These are phyloP conservation scores for Syngnathus floridae DNA, from an alignment of 2,113 vertebrate genomes.

Conservation along the genomic window DNA sequence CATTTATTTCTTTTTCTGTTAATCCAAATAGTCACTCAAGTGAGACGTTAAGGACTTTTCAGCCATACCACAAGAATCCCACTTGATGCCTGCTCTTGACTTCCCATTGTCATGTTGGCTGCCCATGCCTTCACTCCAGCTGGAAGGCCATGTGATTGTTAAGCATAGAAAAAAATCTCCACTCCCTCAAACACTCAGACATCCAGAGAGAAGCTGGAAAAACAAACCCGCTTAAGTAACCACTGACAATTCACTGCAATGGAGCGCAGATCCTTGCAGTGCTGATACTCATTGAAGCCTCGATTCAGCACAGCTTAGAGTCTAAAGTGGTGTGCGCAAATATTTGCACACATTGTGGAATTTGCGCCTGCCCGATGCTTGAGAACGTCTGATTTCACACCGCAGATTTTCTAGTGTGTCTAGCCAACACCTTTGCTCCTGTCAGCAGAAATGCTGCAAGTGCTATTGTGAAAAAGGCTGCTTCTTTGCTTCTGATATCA, in stretches of 20 bases:
- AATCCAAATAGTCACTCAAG: slow-evolving; percentile 19
- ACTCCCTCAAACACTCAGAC: slow-evolving; percentile 23
- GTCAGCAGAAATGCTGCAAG: slow-evolving; percentile 38
- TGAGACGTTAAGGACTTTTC: slow-evolving; percentile 17
- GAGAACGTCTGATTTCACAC: slow-evolving; percentile 52
- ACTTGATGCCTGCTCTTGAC: slow-evolving; percentile 43
- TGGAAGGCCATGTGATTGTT: slow-evolving; percentile 18
- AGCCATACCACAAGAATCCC: slow-evolving; percentile 27
- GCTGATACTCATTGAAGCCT: slow-evolving; percentile 31
- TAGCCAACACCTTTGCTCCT: slow-evolving; percentile 35
- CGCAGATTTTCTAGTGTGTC: slow-evolving; percentile 28
- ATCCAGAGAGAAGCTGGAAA: slow-evolving; percentile 31
- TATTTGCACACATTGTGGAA: slow-evolving; percentile 58
- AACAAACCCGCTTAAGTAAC: slow-evolving; percentile 30
- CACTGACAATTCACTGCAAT: slow-evolving; percentile 21
- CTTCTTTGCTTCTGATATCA: slow-evolving; percentile 26
- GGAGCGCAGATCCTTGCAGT: slow-evolving; percentile 13
- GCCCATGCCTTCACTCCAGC: slow-evolving; percentile 12
- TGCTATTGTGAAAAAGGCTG: slow-evolving; percentile 13
- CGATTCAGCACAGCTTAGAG: slow-evolving; percentile 38
- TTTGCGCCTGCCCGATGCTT: slow-evolving; percentile 31
- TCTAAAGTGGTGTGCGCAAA: slow-evolving; percentile 48
- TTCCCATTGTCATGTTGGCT: slow-evolving; percentile 34
- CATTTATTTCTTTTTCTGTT: slow-evolving; percentile 9
- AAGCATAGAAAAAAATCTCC: slow-evolving; percentile 25